Evolutionary conservation across 2,888 invertebrate species (phyloP).

Genomic region (Ecliptopera silaceata): DNA sequence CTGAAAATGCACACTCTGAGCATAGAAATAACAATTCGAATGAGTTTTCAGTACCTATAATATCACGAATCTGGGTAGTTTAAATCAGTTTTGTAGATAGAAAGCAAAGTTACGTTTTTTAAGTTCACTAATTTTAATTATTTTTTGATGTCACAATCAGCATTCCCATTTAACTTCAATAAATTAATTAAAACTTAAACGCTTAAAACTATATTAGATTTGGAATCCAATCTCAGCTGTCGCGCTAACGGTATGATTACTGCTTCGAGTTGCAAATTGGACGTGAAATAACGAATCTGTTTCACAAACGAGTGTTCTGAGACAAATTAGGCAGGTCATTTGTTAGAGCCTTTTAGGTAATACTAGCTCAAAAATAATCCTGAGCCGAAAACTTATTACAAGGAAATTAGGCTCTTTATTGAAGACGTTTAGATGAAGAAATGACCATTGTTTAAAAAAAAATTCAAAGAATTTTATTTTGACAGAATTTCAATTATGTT

Average conservation of each 20-base stretch:
- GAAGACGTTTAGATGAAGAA: no score
- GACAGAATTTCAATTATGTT: no score
- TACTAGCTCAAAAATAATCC: neutral
- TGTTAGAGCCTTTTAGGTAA: slow-evolving; percentile 10
- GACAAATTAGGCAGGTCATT: slow-evolving; percentile 27
- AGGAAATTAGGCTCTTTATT: neutral
- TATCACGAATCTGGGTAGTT: neutral
- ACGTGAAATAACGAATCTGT: slow-evolving; percentile 27
- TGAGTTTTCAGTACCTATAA: slow-evolving; percentile 1
- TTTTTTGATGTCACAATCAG: neutral
- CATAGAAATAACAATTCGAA: slow-evolving; percentile 1
- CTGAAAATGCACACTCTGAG: slow-evolving; percentile 2
- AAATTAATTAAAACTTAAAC: slow-evolving; percentile 25
- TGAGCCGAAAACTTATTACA: slow-evolving; percentile 4
- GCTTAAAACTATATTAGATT: slow-evolving; percentile 23
- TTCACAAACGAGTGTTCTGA: slow-evolving; percentile 20
- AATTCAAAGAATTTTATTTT: no score
- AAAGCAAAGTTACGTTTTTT: neutral
- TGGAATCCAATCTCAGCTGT: slow-evolving; percentile 27
- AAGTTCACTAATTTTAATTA: neutral
- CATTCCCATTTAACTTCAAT: slow-evolving; percentile 15
- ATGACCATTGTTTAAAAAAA: no score
- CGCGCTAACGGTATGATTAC: slow-evolving; percentile 23
- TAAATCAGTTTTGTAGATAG: neutral
- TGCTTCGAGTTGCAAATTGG: slow-evolving; percentile 22